A percentile compares a stretch with the other conserved stretches of the same genome.
These are phyloP conservation scores for Drosophila takahashii DNA, from an alignment of 1,140 invertebrate genomes.

Conservation along the genomic window DNA sequence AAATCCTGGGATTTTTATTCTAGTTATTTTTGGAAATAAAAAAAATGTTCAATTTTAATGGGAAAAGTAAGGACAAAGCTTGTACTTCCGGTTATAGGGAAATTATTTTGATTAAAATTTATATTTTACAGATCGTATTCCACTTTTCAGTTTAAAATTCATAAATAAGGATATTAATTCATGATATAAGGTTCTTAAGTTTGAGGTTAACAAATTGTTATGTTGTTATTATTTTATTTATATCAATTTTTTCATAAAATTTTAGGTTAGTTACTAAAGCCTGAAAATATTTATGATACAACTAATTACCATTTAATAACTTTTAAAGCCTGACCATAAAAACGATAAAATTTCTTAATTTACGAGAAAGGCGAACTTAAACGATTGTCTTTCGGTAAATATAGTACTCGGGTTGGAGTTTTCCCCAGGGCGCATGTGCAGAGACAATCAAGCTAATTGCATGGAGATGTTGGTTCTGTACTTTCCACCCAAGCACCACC, in stretches of 20 bases:
- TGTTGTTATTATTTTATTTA: too few relatives aligned
- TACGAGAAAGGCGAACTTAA: background rate
- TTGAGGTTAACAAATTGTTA: too few relatives aligned
- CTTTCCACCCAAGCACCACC: background rate
- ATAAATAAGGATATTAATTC: too few relatives aligned
- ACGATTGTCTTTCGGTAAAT: conserved; percentile 12
- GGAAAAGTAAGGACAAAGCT: background rate
- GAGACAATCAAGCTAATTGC: conserved; percentile 81
- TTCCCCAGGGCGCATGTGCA: conserved; percentile 47
- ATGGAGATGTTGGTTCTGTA: conserved; percentile 33
- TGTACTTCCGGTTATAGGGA: background rate
- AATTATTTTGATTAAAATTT: too few relatives aligned
- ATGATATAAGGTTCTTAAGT: too few relatives aligned
- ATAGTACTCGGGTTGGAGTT: conserved; percentile 18
- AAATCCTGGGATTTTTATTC: conserved; percentile 26
- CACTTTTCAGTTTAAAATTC: too few relatives aligned
- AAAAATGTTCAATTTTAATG: background rate
- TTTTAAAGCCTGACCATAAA: background rate
- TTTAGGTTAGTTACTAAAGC: too few relatives aligned
- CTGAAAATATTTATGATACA: background rate
- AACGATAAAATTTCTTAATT: conserved; percentile 6
- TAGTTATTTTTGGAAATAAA: background rate
- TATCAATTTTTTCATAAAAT: too few relatives aligned
- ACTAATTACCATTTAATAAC: background rate
- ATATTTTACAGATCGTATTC: too few relatives aligned